Evolutionary conservation across 2,888 invertebrate species (phyloP).

Genomic region (Theristus sp.): DNA sequence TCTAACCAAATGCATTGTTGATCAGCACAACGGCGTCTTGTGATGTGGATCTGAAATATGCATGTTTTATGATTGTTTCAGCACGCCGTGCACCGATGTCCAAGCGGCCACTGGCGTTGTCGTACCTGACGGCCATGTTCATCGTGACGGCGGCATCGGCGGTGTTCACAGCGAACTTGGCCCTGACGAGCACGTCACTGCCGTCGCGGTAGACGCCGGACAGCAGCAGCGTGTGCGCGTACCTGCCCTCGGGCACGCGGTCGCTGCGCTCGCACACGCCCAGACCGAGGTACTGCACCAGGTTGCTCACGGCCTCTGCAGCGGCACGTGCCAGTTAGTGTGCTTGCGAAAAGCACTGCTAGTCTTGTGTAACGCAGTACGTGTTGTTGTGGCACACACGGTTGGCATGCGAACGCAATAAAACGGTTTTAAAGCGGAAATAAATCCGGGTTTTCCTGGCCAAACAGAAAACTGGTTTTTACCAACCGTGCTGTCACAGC

Average conservation of each 20-base stretch:
- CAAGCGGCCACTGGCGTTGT: no score
- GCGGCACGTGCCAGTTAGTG: no score
- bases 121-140: slow-evolving; percentile 71
- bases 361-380: no score
- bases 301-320: slow-evolving; percentile 55
- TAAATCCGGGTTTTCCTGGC: no score
- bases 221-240: slow-evolving; percentile 56
- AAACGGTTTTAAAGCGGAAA: no score
- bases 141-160: slow-evolving; percentile 59
- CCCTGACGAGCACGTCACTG: slow-evolving; percentile 58
- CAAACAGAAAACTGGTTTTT: no score
- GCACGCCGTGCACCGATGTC: no score
- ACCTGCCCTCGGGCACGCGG: slow-evolving; percentile 58
- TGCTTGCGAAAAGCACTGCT: no score
- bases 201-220: slow-evolving; percentile 78
- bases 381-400: no score
- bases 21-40: neutral
- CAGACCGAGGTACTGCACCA: slow-evolving; percentile 60
- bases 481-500: no score
- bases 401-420: no score
- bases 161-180: slow-evolving; percentile 57
- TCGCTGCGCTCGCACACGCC: slow-evolving; percentile 67
- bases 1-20: neutral
- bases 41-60: neutral
- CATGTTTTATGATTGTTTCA: no score